Evolutionary conservation across 1,140 invertebrate genomes (phyloP).

Genomic region (Drosophila navojoa): DNA sequence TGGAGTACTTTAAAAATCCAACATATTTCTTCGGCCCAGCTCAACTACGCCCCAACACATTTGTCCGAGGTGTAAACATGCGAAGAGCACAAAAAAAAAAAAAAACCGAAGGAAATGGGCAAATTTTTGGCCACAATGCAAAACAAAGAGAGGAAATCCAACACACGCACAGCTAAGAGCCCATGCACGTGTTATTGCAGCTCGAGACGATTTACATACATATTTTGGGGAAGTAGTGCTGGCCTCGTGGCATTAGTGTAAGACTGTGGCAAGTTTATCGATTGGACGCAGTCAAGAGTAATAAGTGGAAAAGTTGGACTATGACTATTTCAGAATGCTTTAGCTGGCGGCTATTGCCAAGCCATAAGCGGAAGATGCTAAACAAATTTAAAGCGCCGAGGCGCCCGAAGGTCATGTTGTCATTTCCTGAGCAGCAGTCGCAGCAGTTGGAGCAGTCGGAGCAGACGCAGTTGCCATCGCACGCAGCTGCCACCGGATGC

Average conservation of each 20-base stretch:
- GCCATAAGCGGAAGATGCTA: conserved; percentile 77
- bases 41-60: conserved; percentile 39
- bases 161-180: conserved; percentile 9
- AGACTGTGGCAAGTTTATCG: conserved; percentile 16
- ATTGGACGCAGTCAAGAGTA: conserved; percentile 51
- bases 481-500: conserved; percentile 77
- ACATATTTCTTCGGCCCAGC: neutral
- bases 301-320: conserved; percentile 61
- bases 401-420: conserved; percentile 75
- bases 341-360: conserved; percentile 62
- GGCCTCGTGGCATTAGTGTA: conserved; percentile 21
- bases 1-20: neutral
- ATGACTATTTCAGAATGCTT: conserved; percentile 47
- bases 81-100: conserved; percentile 26
- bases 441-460: conserved; percentile 13
- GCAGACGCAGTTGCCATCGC: conserved; percentile 41
- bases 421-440: conserved; percentile 55
- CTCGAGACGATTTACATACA: conserved; percentile 48
- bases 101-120: conserved; percentile 20
- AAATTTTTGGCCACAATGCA: conserved; percentile 42
- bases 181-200: conserved; percentile 63
- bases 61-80: conserved; percentile 51
- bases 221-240: conserved; percentile 8
- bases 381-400: conserved; percentile 72
- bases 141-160: conserved; percentile 13